These are phyloP conservation scores for Smithornis capensis DNA, from an alignment of 2,113 vertebrate species.

Conservation along the genomic window DNA sequence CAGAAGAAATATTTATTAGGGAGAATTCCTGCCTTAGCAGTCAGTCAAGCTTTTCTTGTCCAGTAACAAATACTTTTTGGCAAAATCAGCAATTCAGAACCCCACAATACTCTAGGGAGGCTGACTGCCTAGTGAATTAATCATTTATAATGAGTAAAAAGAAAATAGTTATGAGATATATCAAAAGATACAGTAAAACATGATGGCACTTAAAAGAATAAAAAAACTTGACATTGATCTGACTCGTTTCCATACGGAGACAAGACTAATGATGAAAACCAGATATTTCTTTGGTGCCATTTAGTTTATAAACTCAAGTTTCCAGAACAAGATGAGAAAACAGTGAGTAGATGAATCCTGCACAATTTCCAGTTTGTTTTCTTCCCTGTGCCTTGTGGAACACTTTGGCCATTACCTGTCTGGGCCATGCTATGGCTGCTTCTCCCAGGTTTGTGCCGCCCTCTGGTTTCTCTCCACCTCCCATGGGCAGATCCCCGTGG, in stretches of 20 bases:
- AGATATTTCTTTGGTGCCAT: not conserved
- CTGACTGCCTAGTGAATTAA: not conserved
- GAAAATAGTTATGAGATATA: not conserved
- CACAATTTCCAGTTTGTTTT: not conserved
- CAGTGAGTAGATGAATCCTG: not conserved
- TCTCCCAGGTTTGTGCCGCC: not conserved
- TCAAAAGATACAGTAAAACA: constrained; percentile 10
- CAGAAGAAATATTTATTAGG: not conserved
- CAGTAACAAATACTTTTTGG: not conserved
- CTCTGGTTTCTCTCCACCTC: not conserved
- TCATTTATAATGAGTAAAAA: constrained; percentile 8
- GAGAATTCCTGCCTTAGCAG: not conserved
- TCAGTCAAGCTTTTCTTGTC: not conserved
- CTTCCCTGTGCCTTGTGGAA: not conserved
- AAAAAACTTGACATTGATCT: not conserved
- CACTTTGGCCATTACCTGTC: not conserved
- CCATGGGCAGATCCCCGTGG: not conserved
- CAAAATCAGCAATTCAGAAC: not conserved
- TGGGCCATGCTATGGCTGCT: not conserved
- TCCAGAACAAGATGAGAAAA: not conserved
- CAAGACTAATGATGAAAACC: constrained; percentile 9
- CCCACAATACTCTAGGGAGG: not conserved
- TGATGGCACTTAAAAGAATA: not conserved
- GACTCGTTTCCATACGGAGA: not conserved
- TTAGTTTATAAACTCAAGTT: not conserved